Percentiles rank a stretch among this genome's conserved stretches.
Conservation (phyloP, 2,888 invertebrate species). For the Agonopterix subpropinquella region DNA sequence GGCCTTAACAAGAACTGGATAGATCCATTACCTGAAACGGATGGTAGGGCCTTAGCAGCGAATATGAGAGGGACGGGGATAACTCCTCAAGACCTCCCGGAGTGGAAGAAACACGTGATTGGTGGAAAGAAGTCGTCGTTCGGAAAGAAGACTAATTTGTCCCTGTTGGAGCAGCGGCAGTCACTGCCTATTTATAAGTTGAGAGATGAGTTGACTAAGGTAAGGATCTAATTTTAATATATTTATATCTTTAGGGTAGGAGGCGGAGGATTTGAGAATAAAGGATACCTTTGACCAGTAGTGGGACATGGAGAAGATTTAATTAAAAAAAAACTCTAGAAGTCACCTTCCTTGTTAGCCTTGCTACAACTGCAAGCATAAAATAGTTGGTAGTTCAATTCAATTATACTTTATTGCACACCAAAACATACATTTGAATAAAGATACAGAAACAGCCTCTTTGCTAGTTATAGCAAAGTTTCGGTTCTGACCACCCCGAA, state of each 20-base stretch:
- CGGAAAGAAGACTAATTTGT: conserved; percentile 97
- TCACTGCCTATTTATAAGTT: conserved; percentile 97
- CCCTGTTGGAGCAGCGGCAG: conserved; percentile 95
- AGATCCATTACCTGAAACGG: conserved; percentile 93
- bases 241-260: background rate
- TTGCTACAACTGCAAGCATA: no score
- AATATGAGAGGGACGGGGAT: conserved; percentile 90
- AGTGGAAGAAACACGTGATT: conserved; percentile 99
- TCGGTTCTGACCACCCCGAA: no score
- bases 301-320: no score
- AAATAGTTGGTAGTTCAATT: no score
- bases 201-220: conserved; percentile 94
- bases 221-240: conserved; percentile 29
- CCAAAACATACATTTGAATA: no score
- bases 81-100: conserved; percentile 93
- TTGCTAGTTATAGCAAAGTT: no score
- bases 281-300: no score
- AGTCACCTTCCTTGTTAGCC: no score
- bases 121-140: conserved; percentile 98
- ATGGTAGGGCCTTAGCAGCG: conserved; percentile 82
- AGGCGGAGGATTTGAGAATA: no score
- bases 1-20: conserved; percentile 95
- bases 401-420: no score
- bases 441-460: no score
- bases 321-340: no score